phyloP scores from a whole-genome alignment of 2,113 vertebrate species.

The Fukomys damarensis region DNA sequence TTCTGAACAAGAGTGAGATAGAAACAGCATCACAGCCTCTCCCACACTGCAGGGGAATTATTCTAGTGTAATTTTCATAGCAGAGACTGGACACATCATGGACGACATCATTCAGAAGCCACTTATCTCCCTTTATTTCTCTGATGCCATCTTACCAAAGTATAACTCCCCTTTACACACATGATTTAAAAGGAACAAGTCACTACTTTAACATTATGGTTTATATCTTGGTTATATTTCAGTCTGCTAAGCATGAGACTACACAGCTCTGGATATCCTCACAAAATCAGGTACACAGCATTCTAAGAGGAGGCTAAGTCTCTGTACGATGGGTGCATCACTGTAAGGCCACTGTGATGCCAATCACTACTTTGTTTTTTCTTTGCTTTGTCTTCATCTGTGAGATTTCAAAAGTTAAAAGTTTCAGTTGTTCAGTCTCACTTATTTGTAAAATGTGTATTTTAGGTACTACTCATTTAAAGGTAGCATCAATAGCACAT shows the following conservation, averaged over 20 bases:
- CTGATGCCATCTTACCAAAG: not conserved
- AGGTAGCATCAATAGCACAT: not conserved
- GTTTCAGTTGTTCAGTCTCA: not conserved
- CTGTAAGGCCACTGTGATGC: not conserved
- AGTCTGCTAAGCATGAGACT: not conserved
- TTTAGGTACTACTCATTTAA: not conserved
- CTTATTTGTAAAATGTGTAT: not conserved
- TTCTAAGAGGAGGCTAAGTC: not conserved
- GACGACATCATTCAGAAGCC: not conserved
- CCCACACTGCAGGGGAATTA: not conserved
- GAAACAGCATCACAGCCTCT: not conserved
- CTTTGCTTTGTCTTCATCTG: not conserved
- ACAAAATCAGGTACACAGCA: not conserved
- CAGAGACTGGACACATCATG: not conserved
- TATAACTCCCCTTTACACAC: not conserved
- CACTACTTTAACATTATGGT: not conserved
- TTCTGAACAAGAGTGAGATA: not conserved
- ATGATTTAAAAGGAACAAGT: not conserved
- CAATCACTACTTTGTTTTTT: not conserved
- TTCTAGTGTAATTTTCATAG: not conserved
- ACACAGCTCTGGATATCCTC: not conserved
- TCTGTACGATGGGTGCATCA: fast-evolving
- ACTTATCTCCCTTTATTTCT: not conserved
- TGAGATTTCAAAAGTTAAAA: not conserved
- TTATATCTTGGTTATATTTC: not conserved